Conservation (phyloP, 2,113 vertebrate species). For the Myodes glareolus region DNA sequence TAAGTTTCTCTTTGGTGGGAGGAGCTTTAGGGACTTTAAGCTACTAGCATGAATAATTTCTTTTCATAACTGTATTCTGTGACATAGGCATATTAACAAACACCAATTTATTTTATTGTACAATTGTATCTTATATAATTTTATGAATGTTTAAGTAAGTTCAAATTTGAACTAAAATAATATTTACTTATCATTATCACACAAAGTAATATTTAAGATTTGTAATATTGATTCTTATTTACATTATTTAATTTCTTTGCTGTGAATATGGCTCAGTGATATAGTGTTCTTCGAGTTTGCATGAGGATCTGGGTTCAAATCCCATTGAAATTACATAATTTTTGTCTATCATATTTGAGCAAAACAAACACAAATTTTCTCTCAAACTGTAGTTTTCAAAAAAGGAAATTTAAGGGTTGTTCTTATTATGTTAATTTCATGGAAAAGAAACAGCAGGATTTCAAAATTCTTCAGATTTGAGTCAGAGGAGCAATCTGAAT, state of each 20-base stretch:
- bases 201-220: neutral
- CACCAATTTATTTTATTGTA: neutral
- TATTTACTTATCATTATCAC: neutral
- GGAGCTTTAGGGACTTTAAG: accelerated
- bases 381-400: neutral
- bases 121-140: neutral
- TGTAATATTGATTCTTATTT: neutral
- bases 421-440: neutral
- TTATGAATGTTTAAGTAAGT: neutral
- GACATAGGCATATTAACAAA: neutral
- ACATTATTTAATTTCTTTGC: neutral
- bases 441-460: neutral
- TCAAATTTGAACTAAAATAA: neutral
- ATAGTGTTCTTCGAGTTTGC: no score
- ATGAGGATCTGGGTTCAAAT: neutral
- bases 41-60: neutral
- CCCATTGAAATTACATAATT: neutral
- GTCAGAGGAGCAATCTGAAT: neutral
- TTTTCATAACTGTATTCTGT: neutral
- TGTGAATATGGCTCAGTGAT: neutral
- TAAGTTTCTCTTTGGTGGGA: neutral
- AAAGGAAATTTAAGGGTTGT: neutral
- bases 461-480: neutral
- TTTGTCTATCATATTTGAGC: neutral
- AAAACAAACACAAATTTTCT: neutral